A percentile compares a stretch with the other conserved stretches of the same genome.
Conservation (phyloP, 2,888 invertebrate species). For the Chrysolina haemoptera region DNA sequence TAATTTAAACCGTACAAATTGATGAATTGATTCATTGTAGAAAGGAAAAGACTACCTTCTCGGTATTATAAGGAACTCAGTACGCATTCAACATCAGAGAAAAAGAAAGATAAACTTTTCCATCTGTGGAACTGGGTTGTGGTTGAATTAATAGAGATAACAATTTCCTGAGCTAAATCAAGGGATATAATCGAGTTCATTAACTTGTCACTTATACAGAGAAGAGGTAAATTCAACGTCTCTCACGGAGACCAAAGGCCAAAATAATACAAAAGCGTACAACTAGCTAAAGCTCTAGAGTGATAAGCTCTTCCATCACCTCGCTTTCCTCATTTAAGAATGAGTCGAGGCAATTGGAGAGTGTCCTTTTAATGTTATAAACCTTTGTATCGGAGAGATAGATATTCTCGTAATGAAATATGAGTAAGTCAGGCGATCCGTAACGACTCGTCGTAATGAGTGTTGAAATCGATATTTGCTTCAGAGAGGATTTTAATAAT, state of each 20-base stretch:
- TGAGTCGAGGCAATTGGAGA: constrained; percentile 21
- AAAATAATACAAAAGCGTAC: constrained; percentile 40
- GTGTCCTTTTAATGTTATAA: constrained; percentile 30
- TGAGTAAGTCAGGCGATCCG: constrained; percentile 36
- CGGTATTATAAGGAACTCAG: not conserved
- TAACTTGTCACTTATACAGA: constrained; percentile 41
- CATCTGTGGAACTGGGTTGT: constrained; percentile 20
- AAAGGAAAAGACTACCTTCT: not conserved
- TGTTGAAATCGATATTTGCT: constrained; percentile 41
- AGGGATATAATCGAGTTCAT: constrained; percentile 44
- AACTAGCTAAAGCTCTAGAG: constrained; percentile 27
- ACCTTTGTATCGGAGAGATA: constrained; percentile 31
- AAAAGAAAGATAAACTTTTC: constrained; percentile 27
- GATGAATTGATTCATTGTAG: not conserved
- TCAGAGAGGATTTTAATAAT: constrained; percentile 37
- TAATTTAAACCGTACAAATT: not conserved
- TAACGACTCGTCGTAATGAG: constrained; percentile 33
- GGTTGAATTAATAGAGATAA: constrained; percentile 40
- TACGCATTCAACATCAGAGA: not conserved
- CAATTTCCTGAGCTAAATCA: constrained; percentile 33
- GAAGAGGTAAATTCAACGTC: constrained; percentile 35
- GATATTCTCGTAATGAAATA: constrained; percentile 37
- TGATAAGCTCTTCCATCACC: constrained; percentile 15
- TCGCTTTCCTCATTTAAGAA: constrained; percentile 25
- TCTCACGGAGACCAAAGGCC: constrained; percentile 36